These are phyloP conservation scores for Macrostomum lignano DNA, from an alignment of 1,140 invertebrate genomes.

Conservation along the genomic window DNA sequence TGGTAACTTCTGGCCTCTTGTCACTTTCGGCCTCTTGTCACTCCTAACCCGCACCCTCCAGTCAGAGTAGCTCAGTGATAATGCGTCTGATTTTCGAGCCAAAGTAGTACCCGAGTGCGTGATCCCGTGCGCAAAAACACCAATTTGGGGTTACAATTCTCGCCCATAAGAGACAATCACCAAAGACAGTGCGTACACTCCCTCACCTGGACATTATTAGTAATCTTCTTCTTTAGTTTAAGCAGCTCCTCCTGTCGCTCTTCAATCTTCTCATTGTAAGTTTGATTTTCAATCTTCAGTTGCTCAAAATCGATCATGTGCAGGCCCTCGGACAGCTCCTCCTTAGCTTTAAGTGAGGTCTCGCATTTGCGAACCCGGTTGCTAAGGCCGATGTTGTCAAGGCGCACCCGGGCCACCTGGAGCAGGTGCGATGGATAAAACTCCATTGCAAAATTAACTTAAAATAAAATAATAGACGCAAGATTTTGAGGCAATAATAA, in stretches of 20 bases:
- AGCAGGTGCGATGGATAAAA: too few species aligned
- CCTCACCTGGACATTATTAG: conserved; percentile 27
- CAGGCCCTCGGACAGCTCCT: conserved; percentile 24
- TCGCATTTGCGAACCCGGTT: background rate
- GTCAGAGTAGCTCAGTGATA: too few species aligned
- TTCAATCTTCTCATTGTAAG: conserved; percentile 30
- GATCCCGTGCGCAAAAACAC: too few species aligned
- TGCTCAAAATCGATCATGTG: conserved; percentile 30
- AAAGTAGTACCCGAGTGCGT: too few species aligned
- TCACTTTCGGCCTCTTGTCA: too few species aligned
- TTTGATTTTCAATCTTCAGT: conserved; percentile 29
- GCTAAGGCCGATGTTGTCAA: background rate
- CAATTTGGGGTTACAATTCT: too few species aligned
- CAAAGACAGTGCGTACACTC: too few species aligned
- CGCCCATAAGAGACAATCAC: too few species aligned
- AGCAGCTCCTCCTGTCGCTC: conserved; percentile 28
- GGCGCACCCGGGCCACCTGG: background rate
- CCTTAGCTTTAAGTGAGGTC: conserved; percentile 10
- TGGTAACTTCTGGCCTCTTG: too few species aligned
- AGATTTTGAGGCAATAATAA: background rate
- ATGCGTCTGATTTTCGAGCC: too few species aligned
- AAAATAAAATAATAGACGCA: background rate
- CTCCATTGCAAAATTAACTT: background rate
- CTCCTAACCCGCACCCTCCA: too few species aligned
- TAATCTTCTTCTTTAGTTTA: conserved; percentile 27